phyloP scores from a whole-genome alignment of 1,140 invertebrate genomes.

The Trinorchestia longiramus region DNA sequence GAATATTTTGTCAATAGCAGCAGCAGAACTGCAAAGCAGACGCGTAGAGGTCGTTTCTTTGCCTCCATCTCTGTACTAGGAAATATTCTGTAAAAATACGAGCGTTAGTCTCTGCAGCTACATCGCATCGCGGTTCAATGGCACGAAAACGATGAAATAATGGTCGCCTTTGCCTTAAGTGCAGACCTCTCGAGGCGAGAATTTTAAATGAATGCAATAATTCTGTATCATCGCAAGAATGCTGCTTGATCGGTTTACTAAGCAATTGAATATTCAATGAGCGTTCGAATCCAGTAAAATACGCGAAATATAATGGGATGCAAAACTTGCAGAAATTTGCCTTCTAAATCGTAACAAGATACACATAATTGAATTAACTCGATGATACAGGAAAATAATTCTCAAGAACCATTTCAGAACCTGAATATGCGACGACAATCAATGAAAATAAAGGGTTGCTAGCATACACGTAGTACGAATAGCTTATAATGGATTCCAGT shows the following conservation, averaged over 20 bases:
- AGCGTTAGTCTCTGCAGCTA: not conserved
- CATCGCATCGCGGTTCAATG: constrained; percentile 36
- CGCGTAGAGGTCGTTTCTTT: not conserved
- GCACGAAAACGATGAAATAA: constrained; percentile 32
- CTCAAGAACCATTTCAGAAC: not conserved
- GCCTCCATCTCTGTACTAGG: not conserved
- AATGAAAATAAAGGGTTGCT: not conserved
- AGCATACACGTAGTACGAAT: not conserved
- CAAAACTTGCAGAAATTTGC: not conserved
- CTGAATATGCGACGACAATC: not conserved
- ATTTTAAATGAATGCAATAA: constrained; percentile 18
- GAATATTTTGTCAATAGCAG: no score
- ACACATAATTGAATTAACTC: not conserved
- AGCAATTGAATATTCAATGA: not conserved
- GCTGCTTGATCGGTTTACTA: not conserved
- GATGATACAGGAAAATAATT: not conserved
- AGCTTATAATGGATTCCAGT: no score
- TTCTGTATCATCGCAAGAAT: not conserved
- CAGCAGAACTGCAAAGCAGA: not conserved
- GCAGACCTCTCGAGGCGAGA: not conserved
- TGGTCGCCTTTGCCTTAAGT: constrained; percentile 15
- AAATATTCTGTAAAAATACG: constrained; percentile 23
- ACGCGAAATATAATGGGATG: not conserved
- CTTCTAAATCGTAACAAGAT: not conserved
- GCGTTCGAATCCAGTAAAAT: not conserved